Conservation (phyloP, 2,888 invertebrate genomes). For the Blastobasis lacticolella region DNA sequence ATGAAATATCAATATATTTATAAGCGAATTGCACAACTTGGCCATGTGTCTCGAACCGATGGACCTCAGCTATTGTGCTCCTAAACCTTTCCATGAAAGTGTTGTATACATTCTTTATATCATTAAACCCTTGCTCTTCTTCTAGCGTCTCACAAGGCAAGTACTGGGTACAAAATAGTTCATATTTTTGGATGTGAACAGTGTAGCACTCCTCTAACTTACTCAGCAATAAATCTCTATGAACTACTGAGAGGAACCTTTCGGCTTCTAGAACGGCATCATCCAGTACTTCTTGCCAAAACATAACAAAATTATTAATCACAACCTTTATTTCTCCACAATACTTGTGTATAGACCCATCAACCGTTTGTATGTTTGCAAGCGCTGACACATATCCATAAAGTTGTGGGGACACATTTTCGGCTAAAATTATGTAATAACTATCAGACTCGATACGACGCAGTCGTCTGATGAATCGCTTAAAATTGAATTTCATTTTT, state of each 20-base stretch:
- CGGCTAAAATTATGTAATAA: neutral
- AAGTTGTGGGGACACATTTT: neutral
- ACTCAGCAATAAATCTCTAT: neutral
- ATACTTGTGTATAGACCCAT: slow-evolving; percentile 33
- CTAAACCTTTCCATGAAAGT: neutral
- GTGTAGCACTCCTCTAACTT: neutral
- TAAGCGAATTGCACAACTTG: neutral
- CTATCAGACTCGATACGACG: neutral
- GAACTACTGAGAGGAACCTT: neutral
- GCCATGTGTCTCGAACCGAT: neutral
- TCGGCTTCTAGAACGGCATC: slow-evolving; percentile 31
- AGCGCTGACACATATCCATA: neutral
- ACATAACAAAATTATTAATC: slow-evolving; percentile 33
- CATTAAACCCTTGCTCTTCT: neutral
- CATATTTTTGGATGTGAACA: neutral
- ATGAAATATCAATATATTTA: slow-evolving; percentile 25
- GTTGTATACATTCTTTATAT: neutral
- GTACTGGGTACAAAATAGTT: neutral
- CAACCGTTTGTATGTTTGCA: slow-evolving; percentile 24
- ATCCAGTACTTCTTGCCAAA: slow-evolving; percentile 32
- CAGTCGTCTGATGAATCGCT: neutral
- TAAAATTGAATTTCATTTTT: neutral
- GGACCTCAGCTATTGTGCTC: neutral
- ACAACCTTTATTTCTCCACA: slow-evolving; percentile 42
- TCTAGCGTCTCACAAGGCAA: neutral